Percentiles rank a stretch among this genome's conserved stretches.
phyloP scores from a whole-genome alignment of 2,888 invertebrate genomes.

The Andricus quercusramuli region DNA sequence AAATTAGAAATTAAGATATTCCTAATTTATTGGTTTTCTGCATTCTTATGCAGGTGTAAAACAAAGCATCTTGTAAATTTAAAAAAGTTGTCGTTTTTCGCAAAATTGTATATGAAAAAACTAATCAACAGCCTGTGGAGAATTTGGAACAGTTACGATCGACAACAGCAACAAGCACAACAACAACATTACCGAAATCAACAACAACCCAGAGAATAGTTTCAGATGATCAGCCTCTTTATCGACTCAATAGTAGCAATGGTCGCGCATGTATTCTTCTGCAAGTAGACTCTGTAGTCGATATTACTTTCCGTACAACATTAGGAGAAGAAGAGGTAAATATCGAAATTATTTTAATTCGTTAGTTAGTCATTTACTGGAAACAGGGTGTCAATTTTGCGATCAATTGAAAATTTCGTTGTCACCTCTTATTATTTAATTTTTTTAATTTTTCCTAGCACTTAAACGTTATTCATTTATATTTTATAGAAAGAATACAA shows the following conservation, averaged over 20 bases:
- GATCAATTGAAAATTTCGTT: too few relatives aligned
- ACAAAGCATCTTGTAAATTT: too few relatives aligned
- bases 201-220: conserved; percentile 79
- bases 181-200: conserved; percentile 63
- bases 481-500: too few relatives aligned
- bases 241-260: conserved; percentile 85
- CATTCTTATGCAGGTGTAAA: too few relatives aligned
- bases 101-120: not conserved
- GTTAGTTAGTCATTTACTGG: not conserved
- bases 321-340: conserved; percentile 82
- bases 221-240: conserved; percentile 77
- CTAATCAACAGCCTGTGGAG: conserved; percentile 56
- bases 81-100: not conserved
- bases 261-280: conserved; percentile 90
- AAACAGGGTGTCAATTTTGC: too few relatives aligned
- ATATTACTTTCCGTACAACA: conserved; percentile 85
- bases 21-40: too few relatives aligned
- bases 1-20: too few relatives aligned
- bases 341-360: conserved; percentile 3
- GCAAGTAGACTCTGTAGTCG: conserved; percentile 87
- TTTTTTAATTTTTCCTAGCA: too few relatives aligned
- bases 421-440: too few relatives aligned
- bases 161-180: conserved; percentile 68
- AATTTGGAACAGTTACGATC: conserved; percentile 62
- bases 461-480: too few relatives aligned